A percentile compares a stretch with the other conserved stretches of the same genome.
Conservation (phyloP, 2,888 invertebrate species). For the Maniola hyperantus region DNA sequence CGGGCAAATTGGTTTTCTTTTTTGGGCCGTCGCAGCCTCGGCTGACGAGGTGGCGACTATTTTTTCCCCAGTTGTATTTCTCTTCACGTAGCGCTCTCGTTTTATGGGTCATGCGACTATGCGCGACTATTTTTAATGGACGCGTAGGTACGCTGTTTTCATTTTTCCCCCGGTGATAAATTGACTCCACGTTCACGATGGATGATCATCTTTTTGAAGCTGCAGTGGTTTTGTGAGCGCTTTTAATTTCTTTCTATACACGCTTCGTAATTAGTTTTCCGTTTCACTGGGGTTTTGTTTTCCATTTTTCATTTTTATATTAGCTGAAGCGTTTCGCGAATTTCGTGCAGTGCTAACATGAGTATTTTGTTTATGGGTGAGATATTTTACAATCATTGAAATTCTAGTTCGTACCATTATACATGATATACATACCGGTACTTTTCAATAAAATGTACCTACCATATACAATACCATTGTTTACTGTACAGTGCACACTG, state of each 20-base stretch:
- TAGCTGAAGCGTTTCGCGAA: conserved; percentile 26
- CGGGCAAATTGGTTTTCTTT: conserved; percentile 81
- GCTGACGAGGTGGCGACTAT: conserved; percentile 71
- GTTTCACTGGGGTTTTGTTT: conserved; percentile 35
- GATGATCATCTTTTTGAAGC: conserved; percentile 72
- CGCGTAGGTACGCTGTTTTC: conserved; percentile 66
- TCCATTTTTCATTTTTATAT: conserved; percentile 32
- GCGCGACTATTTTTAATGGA: conserved; percentile 81
- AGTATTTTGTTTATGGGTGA: conserved; percentile 9
- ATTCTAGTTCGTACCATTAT: not conserved
- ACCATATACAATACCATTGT: too few species aligned
- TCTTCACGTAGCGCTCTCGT: conserved; percentile 75
- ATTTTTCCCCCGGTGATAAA: conserved; percentile 78
- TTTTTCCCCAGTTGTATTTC: conserved; percentile 74
- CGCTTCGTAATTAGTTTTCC: conserved; percentile 42
- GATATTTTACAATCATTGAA: not conserved
- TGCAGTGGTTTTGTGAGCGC: conserved; percentile 41
- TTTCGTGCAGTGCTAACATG: conserved; percentile 25
- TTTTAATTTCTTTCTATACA: conserved; percentile 42
- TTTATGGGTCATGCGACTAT: conserved; percentile 82
- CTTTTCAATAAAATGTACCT: too few species aligned
- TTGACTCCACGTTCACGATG: conserved; percentile 76
- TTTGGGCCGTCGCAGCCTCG: conserved; percentile 70
- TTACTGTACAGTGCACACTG: too few species aligned
- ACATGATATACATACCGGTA: too few species aligned